phyloP scores from a whole-genome alignment of 1,140 invertebrate species.

The Drosophila pseudoobscura region DNA sequence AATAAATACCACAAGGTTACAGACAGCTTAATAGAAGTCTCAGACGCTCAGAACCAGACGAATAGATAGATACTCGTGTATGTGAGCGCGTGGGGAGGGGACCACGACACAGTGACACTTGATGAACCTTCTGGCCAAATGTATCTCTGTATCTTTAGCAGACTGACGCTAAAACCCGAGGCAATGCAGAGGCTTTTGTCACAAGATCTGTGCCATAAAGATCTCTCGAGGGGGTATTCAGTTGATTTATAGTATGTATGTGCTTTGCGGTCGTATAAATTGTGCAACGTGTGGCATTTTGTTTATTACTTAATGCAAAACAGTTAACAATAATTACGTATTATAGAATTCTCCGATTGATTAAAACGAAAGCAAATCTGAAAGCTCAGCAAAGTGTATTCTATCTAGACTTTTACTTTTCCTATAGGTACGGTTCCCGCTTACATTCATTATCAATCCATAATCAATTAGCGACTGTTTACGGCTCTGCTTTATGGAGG shows the following conservation, averaged over 20 bases:
- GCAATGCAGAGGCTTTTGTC: slow-evolving; percentile 12
- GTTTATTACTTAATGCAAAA: slow-evolving; percentile 17
- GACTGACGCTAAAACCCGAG: slow-evolving; percentile 23
- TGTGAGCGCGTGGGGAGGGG: neutral
- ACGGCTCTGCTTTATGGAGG: too few relatives aligned
- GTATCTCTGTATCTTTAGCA: slow-evolving; percentile 22
- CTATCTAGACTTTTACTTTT: neutral
- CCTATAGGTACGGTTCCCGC: neutral
- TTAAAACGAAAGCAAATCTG: neutral
- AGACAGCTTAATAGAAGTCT: slow-evolving; percentile 21
- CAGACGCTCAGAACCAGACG: neutral
- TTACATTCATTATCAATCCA: neutral
- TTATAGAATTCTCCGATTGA: neutral
- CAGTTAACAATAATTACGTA: slow-evolving; percentile 18
- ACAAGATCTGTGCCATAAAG: slow-evolving; percentile 36
- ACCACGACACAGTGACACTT: slow-evolving; percentile 2
- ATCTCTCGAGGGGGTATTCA: slow-evolving; percentile 1
- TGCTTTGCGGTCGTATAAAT: slow-evolving; percentile 11
- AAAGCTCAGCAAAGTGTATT: neutral
- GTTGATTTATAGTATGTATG: slow-evolving; percentile 17
- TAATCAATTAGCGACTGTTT: slow-evolving; percentile 9
- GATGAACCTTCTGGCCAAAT: slow-evolving; percentile 30
- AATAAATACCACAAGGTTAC: slow-evolving; percentile 55
- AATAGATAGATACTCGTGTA: neutral
- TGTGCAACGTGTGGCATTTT: slow-evolving; percentile 4